phyloP scores from a whole-genome alignment of 2,797 vertebrate genomes.

The Ptychadena robeensis region DNA sequence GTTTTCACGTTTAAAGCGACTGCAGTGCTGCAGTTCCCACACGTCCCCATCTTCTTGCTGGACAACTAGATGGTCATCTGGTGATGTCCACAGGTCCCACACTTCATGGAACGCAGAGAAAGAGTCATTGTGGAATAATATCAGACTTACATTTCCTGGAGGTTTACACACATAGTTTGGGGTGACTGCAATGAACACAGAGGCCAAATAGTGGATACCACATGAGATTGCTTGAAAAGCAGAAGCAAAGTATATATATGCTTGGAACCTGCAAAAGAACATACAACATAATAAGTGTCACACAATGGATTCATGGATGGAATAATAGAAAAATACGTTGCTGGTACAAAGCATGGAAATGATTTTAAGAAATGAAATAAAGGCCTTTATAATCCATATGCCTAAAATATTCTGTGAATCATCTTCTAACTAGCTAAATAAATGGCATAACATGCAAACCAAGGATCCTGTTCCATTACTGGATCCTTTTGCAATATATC shows the following conservation, averaged over 20 bases:
- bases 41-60: constrained; percentile 79
- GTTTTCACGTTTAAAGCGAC: constrained; percentile 72
- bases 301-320: not conserved
- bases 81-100: constrained; percentile 74
- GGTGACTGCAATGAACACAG: constrained; percentile 87
- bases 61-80: constrained; percentile 77
- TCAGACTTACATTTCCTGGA: constrained; percentile 80
- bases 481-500: too few relatives aligned
- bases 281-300: constrained; percentile 27
- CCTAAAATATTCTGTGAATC: too few relatives aligned
- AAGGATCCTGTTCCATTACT: too few relatives aligned
- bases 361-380: too few relatives aligned
- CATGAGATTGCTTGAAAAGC: constrained; percentile 90
- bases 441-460: too few relatives aligned
- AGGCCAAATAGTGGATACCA: constrained; percentile 91
- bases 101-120: constrained; percentile 75
- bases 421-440: too few relatives aligned
- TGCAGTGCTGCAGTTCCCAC: constrained; percentile 89
- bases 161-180: constrained; percentile 82
- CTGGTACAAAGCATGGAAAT: too few relatives aligned
- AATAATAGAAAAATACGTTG: too few relatives aligned
- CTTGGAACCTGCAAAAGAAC: constrained; percentile 84
- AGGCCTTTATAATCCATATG: too few relatives aligned
- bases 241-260: constrained; percentile 86
- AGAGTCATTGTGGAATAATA: constrained; percentile 81